Evolutionary conservation across 64 coral and sea anemone genomes (phyloP).

Genomic region (Montipora cactus): DNA sequence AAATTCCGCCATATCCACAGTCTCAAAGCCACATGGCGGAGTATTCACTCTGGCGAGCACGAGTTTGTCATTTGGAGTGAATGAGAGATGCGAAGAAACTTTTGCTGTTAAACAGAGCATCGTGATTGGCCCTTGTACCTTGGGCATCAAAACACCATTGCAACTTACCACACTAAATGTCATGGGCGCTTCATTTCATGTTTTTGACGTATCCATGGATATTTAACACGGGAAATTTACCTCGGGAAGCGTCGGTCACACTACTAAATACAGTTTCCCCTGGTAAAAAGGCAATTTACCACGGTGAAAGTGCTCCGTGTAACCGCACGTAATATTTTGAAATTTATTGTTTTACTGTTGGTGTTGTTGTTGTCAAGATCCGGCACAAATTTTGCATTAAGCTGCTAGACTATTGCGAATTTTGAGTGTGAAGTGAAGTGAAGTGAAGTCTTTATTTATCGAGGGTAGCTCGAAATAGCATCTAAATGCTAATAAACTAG

Average conservation of each 20-base stretch:
- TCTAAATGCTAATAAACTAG: too few relatives aligned
- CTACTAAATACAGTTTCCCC: constrained; percentile 12
- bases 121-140: constrained; percentile 50
- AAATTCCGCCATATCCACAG: constrained; percentile 47
- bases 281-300: constrained; percentile 3
- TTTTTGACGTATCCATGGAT: constrained; percentile 57
- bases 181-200: constrained; percentile 34
- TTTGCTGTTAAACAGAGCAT: constrained; percentile 30
- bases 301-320: neutral
- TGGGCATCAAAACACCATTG: constrained; percentile 36
- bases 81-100: constrained; percentile 36
- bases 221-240: constrained; percentile 28
- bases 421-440: too few relatives aligned
- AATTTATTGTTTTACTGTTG: too few relatives aligned
- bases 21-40: neutral
- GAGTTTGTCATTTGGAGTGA: neutral
- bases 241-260: neutral
- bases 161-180: constrained; percentile 53
- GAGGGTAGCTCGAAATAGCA: too few relatives aligned
- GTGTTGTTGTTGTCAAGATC: too few relatives aligned
- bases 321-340: neutral
- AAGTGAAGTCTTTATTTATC: too few relatives aligned
- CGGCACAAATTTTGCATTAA: too few relatives aligned
- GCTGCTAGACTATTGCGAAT: too few relatives aligned
- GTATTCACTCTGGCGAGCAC: neutral